Percentiles rank a stretch among this genome's conserved stretches.
phyloP scores from a whole-genome alignment of 1,140 invertebrate genomes.

The Drosophila pallidifrons region DNA sequence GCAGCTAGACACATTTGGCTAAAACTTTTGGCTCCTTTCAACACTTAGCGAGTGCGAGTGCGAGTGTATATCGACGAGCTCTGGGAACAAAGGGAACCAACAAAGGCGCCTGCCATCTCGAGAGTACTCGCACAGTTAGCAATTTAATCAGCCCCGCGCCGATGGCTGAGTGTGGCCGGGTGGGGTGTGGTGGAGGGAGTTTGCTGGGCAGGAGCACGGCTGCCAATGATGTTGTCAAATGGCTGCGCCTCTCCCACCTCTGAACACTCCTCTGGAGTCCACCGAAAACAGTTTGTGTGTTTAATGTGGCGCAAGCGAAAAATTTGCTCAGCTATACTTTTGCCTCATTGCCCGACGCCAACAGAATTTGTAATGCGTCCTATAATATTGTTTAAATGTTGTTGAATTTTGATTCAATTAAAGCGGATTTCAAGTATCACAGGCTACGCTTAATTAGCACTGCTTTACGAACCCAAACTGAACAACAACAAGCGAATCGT shows the following conservation, averaged over 20 bases:
- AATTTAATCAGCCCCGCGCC: slow-evolving; percentile 70
- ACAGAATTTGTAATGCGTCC: slow-evolving; percentile 60
- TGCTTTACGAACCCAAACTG: slow-evolving; percentile 4
- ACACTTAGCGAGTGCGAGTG: neutral
- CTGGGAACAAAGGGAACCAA: slow-evolving; percentile 66
- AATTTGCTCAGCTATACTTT: slow-evolving; percentile 62
- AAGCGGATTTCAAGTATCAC: slow-evolving; percentile 62
- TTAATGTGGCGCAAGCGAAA: slow-evolving; percentile 74
- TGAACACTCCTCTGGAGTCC: slow-evolving; percentile 1
- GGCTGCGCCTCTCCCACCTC: slow-evolving; percentile 40
- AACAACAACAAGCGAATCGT: slow-evolving; percentile 4
- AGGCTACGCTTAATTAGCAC: slow-evolving; percentile 71
- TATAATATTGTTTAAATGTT: slow-evolving; percentile 73
- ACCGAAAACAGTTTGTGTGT: slow-evolving; percentile 37
- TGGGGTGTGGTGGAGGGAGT: neutral
- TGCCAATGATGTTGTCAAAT: slow-evolving; percentile 79
- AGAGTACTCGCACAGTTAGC: slow-evolving; percentile 48
- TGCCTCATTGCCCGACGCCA: slow-evolving; percentile 64
- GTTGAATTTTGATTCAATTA: slow-evolving; percentile 76
- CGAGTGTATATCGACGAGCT: neutral
- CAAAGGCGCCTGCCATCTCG: slow-evolving; percentile 54
- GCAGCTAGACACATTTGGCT: slow-evolving; percentile 75
- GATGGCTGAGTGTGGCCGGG: slow-evolving; percentile 15
- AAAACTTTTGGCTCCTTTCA: slow-evolving; percentile 44
- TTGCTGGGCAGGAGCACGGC: slow-evolving; percentile 21